Percentiles rank a stretch among this genome's conserved stretches.
These are phyloP conservation scores for Tetraneura akinire DNA, from an alignment of 1,140 invertebrate genomes.

Conservation along the genomic window DNA sequence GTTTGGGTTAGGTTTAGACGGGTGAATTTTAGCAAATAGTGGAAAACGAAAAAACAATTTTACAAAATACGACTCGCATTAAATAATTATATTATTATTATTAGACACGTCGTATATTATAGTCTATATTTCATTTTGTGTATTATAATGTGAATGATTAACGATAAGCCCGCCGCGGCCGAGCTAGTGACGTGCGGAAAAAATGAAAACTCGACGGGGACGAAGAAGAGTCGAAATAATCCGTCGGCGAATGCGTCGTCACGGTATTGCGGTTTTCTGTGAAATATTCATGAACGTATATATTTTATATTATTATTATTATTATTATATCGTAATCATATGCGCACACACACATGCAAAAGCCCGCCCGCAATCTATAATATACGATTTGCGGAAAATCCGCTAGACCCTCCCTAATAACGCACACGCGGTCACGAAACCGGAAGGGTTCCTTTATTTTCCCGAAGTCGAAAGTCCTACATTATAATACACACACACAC, in stretches of 20 bases:
- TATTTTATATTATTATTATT: too few relatives aligned
- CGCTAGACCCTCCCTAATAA: slow-evolving; percentile 15
- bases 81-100: too few relatives aligned
- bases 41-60: too few relatives aligned
- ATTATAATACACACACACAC: not conserved
- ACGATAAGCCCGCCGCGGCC: not conserved
- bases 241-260: not conserved
- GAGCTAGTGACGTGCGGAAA: not conserved
- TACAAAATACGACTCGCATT: too few relatives aligned
- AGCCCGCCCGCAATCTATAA: not conserved
- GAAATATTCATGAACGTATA: slow-evolving; percentile 43
- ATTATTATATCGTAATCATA: too few relatives aligned
- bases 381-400: not conserved
- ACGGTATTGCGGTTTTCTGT: not conserved
- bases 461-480: not conserved
- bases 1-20: too few relatives aligned
- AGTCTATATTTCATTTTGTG: not conserved
- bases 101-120: not conserved
- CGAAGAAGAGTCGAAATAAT: not conserved
- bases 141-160: not conserved
- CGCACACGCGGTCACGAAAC: not conserved
- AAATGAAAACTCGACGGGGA: not conserved
- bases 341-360: not conserved
- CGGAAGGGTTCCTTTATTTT: slow-evolving; percentile 41
- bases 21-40: too few relatives aligned